Evolutionary conservation across 2,888 invertebrate species (phyloP).

Genomic region (Agriopis leucophaearia): DNA sequence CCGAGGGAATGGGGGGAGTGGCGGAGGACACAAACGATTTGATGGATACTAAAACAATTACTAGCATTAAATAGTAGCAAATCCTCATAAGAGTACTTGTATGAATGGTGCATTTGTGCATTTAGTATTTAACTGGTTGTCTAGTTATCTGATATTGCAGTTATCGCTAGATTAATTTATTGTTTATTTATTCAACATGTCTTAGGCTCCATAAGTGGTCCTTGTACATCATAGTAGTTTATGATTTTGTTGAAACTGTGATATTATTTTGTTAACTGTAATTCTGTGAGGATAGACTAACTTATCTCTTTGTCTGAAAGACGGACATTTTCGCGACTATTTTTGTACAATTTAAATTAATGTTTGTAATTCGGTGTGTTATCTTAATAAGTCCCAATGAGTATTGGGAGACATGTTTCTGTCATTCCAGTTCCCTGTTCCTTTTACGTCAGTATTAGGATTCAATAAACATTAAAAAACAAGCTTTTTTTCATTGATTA

Average conservation of each 20-base stretch:
- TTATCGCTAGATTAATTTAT: constrained; percentile 62
- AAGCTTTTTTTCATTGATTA: constrained; percentile 12
- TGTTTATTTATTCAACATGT: constrained; percentile 55
- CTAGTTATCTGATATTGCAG: constrained; percentile 58
- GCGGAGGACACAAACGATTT: constrained; percentile 78
- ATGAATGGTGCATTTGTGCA: constrained; percentile 56
- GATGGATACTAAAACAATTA: constrained; percentile 71
- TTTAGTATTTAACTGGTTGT: constrained; percentile 53
- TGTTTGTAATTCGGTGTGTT: constrained; percentile 23
- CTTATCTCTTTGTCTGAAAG: constrained; percentile 35
- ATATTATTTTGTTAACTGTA: constrained; percentile 72
- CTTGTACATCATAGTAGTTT: constrained; percentile 29
- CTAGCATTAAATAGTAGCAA: constrained; percentile 47
- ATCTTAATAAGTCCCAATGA: constrained; percentile 29
- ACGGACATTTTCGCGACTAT: constrained; percentile 34
- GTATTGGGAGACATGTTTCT: constrained; percentile 44
- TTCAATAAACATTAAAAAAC: constrained; percentile 48
- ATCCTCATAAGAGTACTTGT: constrained; percentile 77
- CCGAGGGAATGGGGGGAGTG: constrained; percentile 63
- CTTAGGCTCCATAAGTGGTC: constrained; percentile 46
- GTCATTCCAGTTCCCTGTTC: constrained; percentile 60
- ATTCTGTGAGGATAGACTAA: constrained; percentile 75
- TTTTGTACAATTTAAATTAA: constrained; percentile 41
- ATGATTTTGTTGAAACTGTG: constrained; percentile 75
- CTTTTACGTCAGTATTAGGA: constrained; percentile 51